phyloP scores from a whole-genome alignment of 2,888 invertebrate genomes.

The Eristalis intricaria region DNA sequence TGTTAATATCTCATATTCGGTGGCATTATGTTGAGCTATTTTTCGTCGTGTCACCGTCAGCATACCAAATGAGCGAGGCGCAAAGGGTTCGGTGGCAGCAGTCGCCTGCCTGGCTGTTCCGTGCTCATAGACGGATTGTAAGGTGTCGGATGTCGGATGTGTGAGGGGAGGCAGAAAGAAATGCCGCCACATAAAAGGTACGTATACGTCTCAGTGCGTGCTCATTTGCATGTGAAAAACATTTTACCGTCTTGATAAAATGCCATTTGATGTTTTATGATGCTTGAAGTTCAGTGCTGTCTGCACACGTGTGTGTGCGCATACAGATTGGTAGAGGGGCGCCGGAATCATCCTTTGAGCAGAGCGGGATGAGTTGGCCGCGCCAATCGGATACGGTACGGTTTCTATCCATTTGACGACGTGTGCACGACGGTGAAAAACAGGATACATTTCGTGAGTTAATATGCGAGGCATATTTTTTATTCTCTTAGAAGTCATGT shows the following conservation, averaged over 20 bases:
- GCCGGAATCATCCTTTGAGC: slow-evolving; percentile 35
- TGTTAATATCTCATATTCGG: slow-evolving; percentile 68
- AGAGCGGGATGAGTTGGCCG: background rate
- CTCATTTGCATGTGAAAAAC: slow-evolving; percentile 70
- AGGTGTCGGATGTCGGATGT: background rate
- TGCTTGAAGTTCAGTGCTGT: slow-evolving; percentile 58
- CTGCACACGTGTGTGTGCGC: background rate
- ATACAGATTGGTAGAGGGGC: background rate
- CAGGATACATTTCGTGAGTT: slow-evolving; percentile 49
- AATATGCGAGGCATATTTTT: slow-evolving; percentile 24
- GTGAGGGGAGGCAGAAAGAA: background rate
- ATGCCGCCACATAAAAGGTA: slow-evolving; percentile 62
- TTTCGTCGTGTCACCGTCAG: slow-evolving; percentile 63
- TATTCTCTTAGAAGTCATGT: slow-evolving; percentile 9
- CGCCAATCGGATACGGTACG: slow-evolving; percentile 56
- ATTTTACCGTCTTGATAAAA: slow-evolving; percentile 67
- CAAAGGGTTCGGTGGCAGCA: slow-evolving; percentile 16
- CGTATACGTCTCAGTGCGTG: slow-evolving; percentile 69
- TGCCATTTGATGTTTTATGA: slow-evolving; percentile 71
- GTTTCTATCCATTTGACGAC: slow-evolving; percentile 64
- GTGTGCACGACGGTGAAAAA: slow-evolving; percentile 53
- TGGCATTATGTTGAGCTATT: slow-evolving; percentile 68
- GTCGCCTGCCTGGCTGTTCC: background rate
- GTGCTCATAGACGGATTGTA: background rate
- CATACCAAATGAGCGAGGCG: slow-evolving; percentile 53